Conservation (phyloP, 2,888 invertebrate genomes). For the Andrena bucephala region DNA sequence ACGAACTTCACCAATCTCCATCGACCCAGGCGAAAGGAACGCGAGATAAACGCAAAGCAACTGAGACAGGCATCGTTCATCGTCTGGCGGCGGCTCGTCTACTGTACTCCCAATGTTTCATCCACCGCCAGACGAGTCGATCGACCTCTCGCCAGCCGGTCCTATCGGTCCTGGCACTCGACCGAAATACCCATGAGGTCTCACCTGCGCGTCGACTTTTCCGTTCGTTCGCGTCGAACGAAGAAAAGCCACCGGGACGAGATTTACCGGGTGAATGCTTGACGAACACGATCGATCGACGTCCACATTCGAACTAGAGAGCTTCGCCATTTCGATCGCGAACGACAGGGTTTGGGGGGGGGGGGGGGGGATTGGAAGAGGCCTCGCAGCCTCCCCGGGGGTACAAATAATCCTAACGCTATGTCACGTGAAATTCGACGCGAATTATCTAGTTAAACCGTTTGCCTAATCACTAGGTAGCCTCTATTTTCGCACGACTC, state of each 20-base stretch:
- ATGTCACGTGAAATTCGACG: slow-evolving; percentile 65
- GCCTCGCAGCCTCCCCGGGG: slow-evolving; percentile 29
- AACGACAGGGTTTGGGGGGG: slow-evolving; percentile 9
- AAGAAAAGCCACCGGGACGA: slow-evolving; percentile 56
- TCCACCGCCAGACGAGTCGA: slow-evolving; percentile 27
- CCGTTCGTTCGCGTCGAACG: slow-evolving; percentile 68
- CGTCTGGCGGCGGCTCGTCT: slow-evolving; percentile 9
- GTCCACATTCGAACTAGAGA: slow-evolving; percentile 12
- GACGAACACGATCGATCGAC: slow-evolving; percentile 32
- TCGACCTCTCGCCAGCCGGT: neutral
- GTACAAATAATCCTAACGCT: slow-evolving; percentile 69
- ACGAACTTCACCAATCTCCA: neutral
- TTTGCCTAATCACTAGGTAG: slow-evolving; percentile 79
- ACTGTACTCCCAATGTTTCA: slow-evolving; percentile 1
- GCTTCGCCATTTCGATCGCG: slow-evolving; percentile 1
- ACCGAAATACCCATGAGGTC: neutral
- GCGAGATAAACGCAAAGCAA: slow-evolving; percentile 18
- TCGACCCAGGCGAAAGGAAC: slow-evolving; percentile 1
- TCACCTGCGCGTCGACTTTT: slow-evolving; percentile 32
- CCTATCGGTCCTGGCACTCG: neutral
- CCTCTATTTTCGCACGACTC: slow-evolving; percentile 77
- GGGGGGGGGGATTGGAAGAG: neutral
- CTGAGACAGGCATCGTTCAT: slow-evolving; percentile 11
- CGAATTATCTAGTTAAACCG: slow-evolving; percentile 65
- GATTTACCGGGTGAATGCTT: neutral